phyloP scores from a whole-genome alignment of 2,888 invertebrate genomes.

The Dendrolimus houi region DNA sequence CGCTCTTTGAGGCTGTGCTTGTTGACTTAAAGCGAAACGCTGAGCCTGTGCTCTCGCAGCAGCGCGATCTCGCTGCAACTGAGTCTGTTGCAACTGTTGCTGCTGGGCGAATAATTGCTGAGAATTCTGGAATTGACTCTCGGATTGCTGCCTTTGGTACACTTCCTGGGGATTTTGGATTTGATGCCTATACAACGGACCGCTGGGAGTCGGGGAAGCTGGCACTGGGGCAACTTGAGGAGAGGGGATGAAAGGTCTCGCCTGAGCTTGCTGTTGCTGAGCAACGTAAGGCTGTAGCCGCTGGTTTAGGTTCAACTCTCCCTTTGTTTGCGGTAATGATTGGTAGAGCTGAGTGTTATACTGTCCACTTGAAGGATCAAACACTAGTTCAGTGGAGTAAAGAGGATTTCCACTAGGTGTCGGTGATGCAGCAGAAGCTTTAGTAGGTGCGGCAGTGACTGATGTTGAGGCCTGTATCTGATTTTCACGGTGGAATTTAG shows the following conservation, averaged over 20 bases:
- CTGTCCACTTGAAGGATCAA: conserved; percentile 84
- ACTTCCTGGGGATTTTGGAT: conserved; percentile 64
- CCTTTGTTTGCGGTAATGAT: conserved; percentile 82
- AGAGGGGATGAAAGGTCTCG: conserved; percentile 73
- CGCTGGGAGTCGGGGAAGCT: conserved; percentile 38
- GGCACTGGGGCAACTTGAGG: conserved; percentile 73
- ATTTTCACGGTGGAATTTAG: conserved; percentile 82
- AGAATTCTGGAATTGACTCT: conserved; percentile 77
- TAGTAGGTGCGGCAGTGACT: conserved; percentile 43
- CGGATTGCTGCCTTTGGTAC: conserved; percentile 78
- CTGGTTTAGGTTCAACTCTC: conserved; percentile 83
- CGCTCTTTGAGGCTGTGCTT: conserved; percentile 31
- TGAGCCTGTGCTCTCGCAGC: conserved; percentile 71
- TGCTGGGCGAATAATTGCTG: conserved; percentile 81
- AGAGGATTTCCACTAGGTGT: conserved; percentile 77
- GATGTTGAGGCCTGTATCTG: conserved; percentile 74
- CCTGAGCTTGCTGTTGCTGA: conserved; percentile 72
- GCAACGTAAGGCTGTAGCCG: conserved; percentile 85
- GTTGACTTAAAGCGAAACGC: conserved; percentile 54
- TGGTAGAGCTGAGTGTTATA: conserved; percentile 88
- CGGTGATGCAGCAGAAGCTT: conserved; percentile 39
- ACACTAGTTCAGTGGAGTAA: conserved; percentile 86
- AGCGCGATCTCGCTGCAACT: conserved; percentile 76
- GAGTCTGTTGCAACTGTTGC: conserved; percentile 81
- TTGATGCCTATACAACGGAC: conserved; percentile 69